Base-by-base conservation (phyloP, 2,888 invertebrate species). In the Pristionchus mayeri region DNA sequence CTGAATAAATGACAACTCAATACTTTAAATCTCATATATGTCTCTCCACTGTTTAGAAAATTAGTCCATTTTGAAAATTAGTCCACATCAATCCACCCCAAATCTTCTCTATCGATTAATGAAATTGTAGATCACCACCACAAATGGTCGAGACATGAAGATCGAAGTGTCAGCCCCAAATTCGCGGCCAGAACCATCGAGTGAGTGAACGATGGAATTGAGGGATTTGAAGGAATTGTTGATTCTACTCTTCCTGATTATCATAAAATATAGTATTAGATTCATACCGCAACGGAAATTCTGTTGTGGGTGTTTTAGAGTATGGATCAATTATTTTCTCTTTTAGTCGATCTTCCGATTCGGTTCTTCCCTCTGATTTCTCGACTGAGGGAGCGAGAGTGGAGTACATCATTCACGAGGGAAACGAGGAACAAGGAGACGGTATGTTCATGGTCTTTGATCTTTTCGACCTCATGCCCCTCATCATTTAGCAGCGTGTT, bases 321-420 rank as follows among this genome's bases (percentile, higher is more conserved):
- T n/a, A n/a, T n/a, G 44, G 44, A 44, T 44, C 13, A 44, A 44
- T 9, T 9, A 2, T 27, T 60, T 7, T 60, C 16, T 0, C 1
- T 63, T 63, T 18, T 21, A 63, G 63, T 63, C 63, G 21, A 16
- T 30, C 30, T 18, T 11, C 34, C 34, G 30, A 48, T 50, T 40
- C 52, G 21, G 9, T 50, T 2, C 34, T 52, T 57, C 30, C 80
- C 30, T 34, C 37, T 54, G 80, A 57, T 1, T n/a, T 37, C 54
- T 48, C 80, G 16, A 37, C 40, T 2, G 52, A 48, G n/a, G 40
- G 30, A 54, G 34, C 71, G 40, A 71, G 71, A 40, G 87, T 90
- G n/a, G 89, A 90, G 90, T 90, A 90, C 85, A 88, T 90, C 21
- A 89, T 90, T 34, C 90, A 90, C 79, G 86, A 85, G 54, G 87